Evolutionary conservation across 2,797 vertebrate genomes (phyloP).

Genomic region (Acanthurus lineatus): DNA sequence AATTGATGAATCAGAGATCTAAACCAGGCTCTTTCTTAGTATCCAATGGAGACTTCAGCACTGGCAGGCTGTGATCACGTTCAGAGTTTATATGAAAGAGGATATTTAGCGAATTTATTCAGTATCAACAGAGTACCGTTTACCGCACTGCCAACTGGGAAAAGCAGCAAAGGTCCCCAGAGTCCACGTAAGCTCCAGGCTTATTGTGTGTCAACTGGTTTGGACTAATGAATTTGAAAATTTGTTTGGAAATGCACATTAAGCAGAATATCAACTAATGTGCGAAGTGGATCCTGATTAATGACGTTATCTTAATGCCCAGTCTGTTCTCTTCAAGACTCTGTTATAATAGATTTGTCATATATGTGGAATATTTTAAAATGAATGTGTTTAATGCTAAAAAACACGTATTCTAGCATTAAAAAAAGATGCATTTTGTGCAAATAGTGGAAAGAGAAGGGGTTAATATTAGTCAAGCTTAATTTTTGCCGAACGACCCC

Average conservation of each 20-base stretch:
- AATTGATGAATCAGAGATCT: neutral
- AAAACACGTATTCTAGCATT: neutral
- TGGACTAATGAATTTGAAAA: neutral
- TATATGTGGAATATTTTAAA: neutral
- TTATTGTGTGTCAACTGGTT: neutral
- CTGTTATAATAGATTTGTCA: neutral
- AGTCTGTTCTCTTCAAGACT: neutral
- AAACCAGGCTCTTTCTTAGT: neutral
- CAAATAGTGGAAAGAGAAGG: neutral
- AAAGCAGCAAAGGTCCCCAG: neutral
- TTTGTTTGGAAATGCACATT: neutral
- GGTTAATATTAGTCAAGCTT: neutral
- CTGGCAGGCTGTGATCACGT: neutral
- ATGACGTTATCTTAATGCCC: neutral
- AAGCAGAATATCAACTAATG: neutral
- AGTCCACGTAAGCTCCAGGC: neutral
- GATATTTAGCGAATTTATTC: neutral
- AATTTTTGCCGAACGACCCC: neutral
- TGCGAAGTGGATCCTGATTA: neutral
- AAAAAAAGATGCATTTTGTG: neutral
- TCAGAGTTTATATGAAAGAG: neutral
- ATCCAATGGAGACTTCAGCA: neutral
- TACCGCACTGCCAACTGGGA: neutral
- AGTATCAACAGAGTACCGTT: neutral
- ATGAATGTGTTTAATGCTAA: neutral